These are phyloP conservation scores for Heliconius himera DNA, from an alignment of 1,140 invertebrate species.

Conservation along the genomic window DNA sequence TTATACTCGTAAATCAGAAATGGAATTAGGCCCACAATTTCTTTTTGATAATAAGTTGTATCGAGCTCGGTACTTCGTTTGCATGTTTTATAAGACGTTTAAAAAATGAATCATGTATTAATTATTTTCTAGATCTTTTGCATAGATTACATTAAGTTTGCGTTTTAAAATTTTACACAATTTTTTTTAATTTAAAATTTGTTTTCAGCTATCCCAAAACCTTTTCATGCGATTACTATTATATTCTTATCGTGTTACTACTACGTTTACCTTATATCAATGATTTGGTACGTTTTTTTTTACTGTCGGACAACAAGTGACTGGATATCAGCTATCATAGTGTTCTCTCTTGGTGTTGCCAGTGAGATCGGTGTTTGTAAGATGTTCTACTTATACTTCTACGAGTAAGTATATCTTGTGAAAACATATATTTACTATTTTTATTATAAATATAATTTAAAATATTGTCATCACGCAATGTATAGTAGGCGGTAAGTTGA, in stretches of 20 bases:
- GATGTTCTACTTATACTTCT: conserved; percentile 19
- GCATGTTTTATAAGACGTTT: no score
- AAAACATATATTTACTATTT: neutral
- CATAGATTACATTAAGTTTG: no score
- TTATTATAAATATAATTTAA: neutral
- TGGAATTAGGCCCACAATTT: no score
- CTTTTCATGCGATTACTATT: neutral
- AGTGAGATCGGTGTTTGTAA: conserved; percentile 3
- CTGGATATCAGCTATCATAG: neutral
- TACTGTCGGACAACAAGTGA: neutral
- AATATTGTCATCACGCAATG: no score
- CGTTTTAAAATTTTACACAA: no score
- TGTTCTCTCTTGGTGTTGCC: conserved; percentile 11
- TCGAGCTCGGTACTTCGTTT: no score
- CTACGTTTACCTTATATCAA: conserved; percentile 18
- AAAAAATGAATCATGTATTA: no score
- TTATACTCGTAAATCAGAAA: no score
- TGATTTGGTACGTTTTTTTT: conserved; percentile 22
- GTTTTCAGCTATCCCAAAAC: neutral
- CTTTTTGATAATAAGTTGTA: no score
- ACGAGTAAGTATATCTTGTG: neutral
- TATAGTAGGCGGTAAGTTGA: no score
- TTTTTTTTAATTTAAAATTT: neutral
- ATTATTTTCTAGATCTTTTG: no score
- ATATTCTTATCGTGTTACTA: neutral